Percentiles rank a stretch among this genome's conserved stretches.
phyloP scores from a whole-genome alignment of 2,888 invertebrate species.

The Ophion ventricosus region DNA sequence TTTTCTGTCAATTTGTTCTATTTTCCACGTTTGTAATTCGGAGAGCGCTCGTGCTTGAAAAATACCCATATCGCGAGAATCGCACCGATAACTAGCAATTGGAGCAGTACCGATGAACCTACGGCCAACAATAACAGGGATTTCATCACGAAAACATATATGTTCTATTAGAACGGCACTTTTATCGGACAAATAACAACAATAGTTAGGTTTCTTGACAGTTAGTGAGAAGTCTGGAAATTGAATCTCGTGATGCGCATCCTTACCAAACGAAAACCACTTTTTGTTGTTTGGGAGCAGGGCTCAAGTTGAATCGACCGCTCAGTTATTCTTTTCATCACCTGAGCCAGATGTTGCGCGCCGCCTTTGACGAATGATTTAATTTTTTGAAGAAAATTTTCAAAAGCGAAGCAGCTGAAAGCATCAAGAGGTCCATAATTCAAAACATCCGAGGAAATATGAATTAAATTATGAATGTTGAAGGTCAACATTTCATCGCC shows the following conservation, averaged over 20 bases:
- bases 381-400: conserved; percentile 37
- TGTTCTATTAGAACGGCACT: conserved; percentile 16
- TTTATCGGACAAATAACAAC: conserved; percentile 20
- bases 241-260: conserved; percentile 20
- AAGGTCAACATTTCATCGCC: conserved; percentile 61
- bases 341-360: conserved; percentile 35
- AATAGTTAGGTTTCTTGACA: neutral
- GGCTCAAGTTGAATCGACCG: conserved; percentile 10
- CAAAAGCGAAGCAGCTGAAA: conserved; percentile 49
- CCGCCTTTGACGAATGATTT: conserved; percentile 29
- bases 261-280: neutral
- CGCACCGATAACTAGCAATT: conserved; percentile 16
- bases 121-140: conserved; percentile 23
- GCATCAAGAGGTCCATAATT: conserved; percentile 42
- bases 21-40: conserved; percentile 32
- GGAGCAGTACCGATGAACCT: conserved; percentile 7
- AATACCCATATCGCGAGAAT: neutral
- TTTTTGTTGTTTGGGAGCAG: neutral
- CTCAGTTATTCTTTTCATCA: conserved; percentile 41
- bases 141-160: conserved; percentile 6
- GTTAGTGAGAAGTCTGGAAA: conserved; percentile 17
- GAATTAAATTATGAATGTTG: conserved; percentile 71
- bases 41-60: conserved; percentile 3
- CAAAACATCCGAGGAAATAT: conserved; percentile 39
- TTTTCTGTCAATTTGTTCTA: conserved; percentile 39